Evolutionary conservation across 1,140 invertebrate genomes (phyloP).

Genomic region (Lepidostoma basale): DNA sequence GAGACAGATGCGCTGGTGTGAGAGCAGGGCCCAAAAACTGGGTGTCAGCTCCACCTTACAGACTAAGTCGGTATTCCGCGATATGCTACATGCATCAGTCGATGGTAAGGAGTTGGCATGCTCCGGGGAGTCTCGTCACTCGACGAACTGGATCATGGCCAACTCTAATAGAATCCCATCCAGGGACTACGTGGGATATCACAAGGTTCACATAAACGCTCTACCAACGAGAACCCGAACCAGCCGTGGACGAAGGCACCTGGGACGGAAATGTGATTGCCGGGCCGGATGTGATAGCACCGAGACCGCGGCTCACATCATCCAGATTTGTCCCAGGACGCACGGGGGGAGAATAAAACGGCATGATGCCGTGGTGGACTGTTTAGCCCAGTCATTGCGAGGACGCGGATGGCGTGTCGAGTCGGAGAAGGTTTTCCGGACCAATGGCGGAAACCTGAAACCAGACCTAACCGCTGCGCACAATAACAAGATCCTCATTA

Average conservation of each 20-base stretch:
- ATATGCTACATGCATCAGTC: background rate
- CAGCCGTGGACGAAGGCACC: conserved; percentile 14
- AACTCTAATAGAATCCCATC: background rate
- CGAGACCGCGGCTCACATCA: conserved; percentile 52
- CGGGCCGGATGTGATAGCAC: conserved; percentile 47
- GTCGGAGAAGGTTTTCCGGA: background rate
- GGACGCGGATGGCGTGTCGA: background rate
- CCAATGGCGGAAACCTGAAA: background rate
- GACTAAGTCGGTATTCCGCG: background rate
- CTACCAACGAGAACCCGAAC: background rate
- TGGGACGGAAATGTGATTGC: conserved; percentile 32
- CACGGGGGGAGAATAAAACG: conserved; percentile 49
- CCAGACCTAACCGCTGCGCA: background rate
- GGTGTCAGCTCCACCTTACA: conserved; percentile 10
- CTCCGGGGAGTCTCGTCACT: conserved; percentile 28
- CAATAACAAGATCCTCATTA: background rate
- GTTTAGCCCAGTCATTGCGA: background rate
- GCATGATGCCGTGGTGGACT: conserved; percentile 36
- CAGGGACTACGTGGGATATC: background rate
- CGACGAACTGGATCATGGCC: conserved; percentile 21
- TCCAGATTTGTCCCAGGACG: conserved; percentile 51
- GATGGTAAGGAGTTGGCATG: conserved; percentile 45
- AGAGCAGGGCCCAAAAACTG: conserved; percentile 18
- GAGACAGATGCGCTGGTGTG: conserved; percentile 42
- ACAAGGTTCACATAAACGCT: background rate